Percentiles rank a stretch among this genome's conserved stretches.
Conservation (phyloP, 2,888 invertebrate species). For the Hymenopus coronatus region DNA sequence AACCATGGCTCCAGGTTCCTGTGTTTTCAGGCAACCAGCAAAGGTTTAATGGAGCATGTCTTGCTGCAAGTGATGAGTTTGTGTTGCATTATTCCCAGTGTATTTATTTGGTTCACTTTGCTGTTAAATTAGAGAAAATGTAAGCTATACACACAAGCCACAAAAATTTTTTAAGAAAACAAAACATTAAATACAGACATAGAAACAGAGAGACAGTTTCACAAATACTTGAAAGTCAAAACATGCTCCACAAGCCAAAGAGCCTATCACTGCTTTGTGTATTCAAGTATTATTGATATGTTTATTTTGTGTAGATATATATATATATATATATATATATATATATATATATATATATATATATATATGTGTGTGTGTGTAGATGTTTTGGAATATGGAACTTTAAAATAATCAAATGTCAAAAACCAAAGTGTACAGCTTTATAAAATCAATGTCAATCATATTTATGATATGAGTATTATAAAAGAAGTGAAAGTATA, state of each 20-base stretch:
- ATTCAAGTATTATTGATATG: background rate
- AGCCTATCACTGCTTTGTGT: background rate
- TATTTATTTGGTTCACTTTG: background rate
- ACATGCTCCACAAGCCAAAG: slow-evolving; percentile 13
- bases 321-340: background rate
- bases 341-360: background rate
- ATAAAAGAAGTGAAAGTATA: background rate
- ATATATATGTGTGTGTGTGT: background rate
- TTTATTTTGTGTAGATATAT: background rate
- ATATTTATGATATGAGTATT: background rate
- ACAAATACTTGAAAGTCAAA: background rate
- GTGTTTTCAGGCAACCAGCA: background rate
- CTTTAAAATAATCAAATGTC: background rate
- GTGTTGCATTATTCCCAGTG: background rate
- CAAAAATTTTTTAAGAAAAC: background rate
- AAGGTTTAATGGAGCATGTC: slow-evolving; percentile 19
- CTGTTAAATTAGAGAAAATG: background rate
- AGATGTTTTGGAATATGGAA: background rate
- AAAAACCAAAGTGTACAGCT: background rate
- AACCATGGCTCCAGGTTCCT: background rate
- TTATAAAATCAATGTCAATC: background rate
- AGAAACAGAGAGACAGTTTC: background rate
- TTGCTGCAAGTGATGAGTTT: background rate
- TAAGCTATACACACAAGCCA: slow-evolving; percentile 8
- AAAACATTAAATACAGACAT: slow-evolving; percentile 9